Conservation (phyloP, 2,113 vertebrate genomes). For the Pseudopodoces humilis region DNA sequence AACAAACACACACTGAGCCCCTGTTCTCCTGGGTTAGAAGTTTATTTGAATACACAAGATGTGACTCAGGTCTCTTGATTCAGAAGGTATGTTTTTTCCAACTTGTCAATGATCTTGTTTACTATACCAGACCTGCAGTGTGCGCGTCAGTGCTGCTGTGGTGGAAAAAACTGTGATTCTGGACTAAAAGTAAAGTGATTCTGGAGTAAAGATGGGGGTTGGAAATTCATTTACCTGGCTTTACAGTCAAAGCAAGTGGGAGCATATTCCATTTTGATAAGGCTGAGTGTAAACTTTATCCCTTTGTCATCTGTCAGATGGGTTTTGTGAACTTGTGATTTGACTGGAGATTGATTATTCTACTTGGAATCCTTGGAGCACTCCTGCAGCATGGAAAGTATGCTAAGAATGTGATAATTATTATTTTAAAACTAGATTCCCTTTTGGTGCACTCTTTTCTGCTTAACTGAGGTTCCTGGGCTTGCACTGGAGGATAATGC, state of each 20-base stretch:
- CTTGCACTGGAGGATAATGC: not conserved
- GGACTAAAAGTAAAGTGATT: not conserved
- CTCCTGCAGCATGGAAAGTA: not conserved
- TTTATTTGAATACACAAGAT: not conserved
- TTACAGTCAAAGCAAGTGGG: not conserved
- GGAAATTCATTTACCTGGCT: not conserved
- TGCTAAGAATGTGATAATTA: not conserved
- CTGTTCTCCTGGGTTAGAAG: not conserved
- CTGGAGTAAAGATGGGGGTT: not conserved
- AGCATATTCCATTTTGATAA: not conserved
- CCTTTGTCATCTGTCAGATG: not conserved
- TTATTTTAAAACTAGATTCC: not conserved
- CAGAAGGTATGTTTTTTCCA: not conserved
- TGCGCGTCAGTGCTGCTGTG: not conserved
- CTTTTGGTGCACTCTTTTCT: not conserved
- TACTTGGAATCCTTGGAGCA: not conserved
- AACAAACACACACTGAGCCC: rapidly evolving
- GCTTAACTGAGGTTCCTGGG: not conserved
- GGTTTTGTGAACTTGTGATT: not conserved
- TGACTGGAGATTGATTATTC: not conserved
- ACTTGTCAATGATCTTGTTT: not conserved
- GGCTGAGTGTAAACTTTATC: not conserved
- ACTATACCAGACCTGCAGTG: not conserved
- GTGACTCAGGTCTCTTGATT: not conserved
- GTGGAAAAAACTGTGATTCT: not conserved